phyloP scores from a whole-genome alignment of 2,113 vertebrate genomes.

The Bungarus multicinctus region DNA sequence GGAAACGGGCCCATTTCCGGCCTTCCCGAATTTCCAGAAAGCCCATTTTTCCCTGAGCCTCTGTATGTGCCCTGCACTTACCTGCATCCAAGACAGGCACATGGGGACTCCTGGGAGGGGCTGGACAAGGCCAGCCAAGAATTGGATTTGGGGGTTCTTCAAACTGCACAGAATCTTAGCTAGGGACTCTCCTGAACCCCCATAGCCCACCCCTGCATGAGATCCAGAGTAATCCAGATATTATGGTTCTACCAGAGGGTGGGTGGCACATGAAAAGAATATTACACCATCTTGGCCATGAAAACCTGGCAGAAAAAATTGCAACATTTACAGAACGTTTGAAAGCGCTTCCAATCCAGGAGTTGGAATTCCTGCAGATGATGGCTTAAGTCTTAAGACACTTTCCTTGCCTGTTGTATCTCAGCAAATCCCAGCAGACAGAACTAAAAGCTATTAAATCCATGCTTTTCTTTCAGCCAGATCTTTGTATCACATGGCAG shows the following conservation, averaged over 20 bases:
- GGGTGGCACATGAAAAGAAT: not conserved
- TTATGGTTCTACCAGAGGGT: not conserved
- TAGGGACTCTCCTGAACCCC: no score
- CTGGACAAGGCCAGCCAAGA: no score
- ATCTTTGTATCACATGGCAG: not conserved
- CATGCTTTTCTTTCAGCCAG: not conserved
- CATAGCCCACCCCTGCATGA: not conserved
- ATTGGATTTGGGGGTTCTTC: no score
- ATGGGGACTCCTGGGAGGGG: no score
- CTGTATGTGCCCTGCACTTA: no score
- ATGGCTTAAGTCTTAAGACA: not conserved
- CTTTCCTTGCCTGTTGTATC: not conserved
- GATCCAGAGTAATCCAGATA: not conserved
- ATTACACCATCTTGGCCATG: not conserved
- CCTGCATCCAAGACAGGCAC: no score
- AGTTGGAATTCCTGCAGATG: not conserved
- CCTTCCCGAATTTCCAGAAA: no score
- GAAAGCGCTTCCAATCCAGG: not conserved
- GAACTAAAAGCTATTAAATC: not conserved
- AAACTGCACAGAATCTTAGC: no score
- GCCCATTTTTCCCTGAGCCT: no score
- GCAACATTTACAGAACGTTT: not conserved
- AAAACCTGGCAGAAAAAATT: not conserved
- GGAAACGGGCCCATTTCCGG: no score
- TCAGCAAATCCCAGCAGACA: not conserved